Evolutionary conservation across 2,113 vertebrate genomes (phyloP), one percentile per base, ranked within the genome.

Genomic region (Puma concolor): DNA sequence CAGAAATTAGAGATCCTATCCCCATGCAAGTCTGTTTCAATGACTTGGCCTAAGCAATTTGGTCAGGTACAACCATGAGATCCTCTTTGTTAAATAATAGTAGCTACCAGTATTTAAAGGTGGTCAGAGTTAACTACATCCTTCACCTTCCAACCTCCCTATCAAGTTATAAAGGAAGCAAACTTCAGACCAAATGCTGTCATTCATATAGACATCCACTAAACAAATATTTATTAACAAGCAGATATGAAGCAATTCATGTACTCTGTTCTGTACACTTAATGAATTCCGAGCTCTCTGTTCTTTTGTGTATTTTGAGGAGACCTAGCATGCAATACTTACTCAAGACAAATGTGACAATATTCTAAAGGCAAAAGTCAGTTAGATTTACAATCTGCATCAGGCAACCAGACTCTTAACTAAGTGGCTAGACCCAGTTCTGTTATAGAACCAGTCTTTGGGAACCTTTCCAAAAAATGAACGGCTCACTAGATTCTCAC

Each of bases 351-450:
- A 83, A 90, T 97, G 25, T 67, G 80, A 74, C 29, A 48, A 25
- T n/a, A 54, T 91, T 94, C 36, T 92, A 52, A 94, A 96, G 66
- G 60, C 76, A 83, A 63, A 74, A 96, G 76, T 72, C 71, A 66
- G 57, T 86, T 63, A 63, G 82, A 54, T 94, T 80, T 80, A 76
- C 85, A 83, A 54, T 88, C 19, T 48, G 16, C 77, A 44, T 63
- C 69, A 44, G 87, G 14, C 54, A 88, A 63, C 36, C 27, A 54
- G 15, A 84, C 77, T 69, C 50, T 38, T 76, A 14, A 79, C 6
- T 80, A 69, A 88, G 33, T n/a, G 48, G 13, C 9, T 27, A 19
- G n/a, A 67, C 15, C 1, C 9, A 41, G 27, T 25, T 41, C 13
- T 69, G 36, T 25, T 80, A 50, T 1, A 81, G n/a, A 94, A 29